Base-by-base conservation (phyloP, 2,888 invertebrate species). In the Frankliniella intonsa region DNA sequence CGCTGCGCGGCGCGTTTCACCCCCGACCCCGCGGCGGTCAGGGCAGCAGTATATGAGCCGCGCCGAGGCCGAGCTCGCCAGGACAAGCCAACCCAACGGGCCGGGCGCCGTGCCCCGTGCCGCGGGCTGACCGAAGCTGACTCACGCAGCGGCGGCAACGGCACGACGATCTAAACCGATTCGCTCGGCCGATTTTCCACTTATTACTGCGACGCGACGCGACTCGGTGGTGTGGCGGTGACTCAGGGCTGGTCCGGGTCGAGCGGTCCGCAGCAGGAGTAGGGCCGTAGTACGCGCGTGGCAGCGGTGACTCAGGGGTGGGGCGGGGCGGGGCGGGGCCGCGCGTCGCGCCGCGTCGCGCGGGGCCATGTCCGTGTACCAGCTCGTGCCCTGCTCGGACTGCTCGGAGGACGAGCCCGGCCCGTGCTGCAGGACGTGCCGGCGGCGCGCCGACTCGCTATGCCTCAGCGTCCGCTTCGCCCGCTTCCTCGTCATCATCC, bases 401-500 rank as follows among this genome's bases (percentile, higher is more conserved):
- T 55, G 55, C 55, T 12, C 12, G 1, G 69, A 69, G n/a, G 69
- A 69, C 55, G 55, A 14, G 55, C 3, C 2, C 55, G 55, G 55
- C 12, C 14, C 14, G n/a, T 19, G 22, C n/a, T 69, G 69, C 22
- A 3, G 69, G 9, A 8, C 69, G 69, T 69, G 69, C 22, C 69
- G 69, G n/a, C 69, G 69, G 9, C 69, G 69, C 22, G 22, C 22
- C 22, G 69, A 69, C 69, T 69, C 69, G 69, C 22, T 69, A n/a
- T 69, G 69, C 69, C 79, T 80, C 9, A 11, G 49, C 49, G n/a
- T 81, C n/a, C 27, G 22, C 22, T 38, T 65, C 62, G n/a, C 81
- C 25, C 62, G 38, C 81, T 81, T 65, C 81, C 27, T 65, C 22
- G 69, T 69, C 69, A 69, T 69, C 69, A 69, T 69, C 22, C 69